Percentiles rank a stretch among this genome's conserved stretches.
These are phyloP conservation scores for Pipistrellus pipistrellus DNA, from an alignment of 2,797 vertebrate genomes.

Conservation along the genomic window DNA sequence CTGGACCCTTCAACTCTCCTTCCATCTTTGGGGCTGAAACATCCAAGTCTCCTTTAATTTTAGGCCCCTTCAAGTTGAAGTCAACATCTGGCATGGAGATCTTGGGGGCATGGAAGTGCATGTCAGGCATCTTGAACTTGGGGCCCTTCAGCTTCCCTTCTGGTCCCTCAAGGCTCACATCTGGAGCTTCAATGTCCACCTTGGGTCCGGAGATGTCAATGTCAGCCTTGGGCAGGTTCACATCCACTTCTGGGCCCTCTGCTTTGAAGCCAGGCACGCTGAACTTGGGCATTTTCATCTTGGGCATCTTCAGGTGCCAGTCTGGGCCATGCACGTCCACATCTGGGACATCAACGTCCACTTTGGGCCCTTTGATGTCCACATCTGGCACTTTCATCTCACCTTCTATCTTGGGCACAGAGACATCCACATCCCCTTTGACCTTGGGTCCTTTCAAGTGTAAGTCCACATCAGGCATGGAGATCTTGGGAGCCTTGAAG, in stretches of 20 bases:
- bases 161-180: conserved; percentile 73
- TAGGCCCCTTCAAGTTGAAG: conserved; percentile 80
- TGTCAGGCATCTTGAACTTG: conserved; percentile 73
- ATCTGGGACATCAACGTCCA: conserved; percentile 63
- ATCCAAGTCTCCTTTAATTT: conserved; percentile 69
- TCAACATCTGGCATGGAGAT: conserved; percentile 62
- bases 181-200: conserved; percentile 72
- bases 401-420: conserved; percentile 72
- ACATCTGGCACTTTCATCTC: conserved; percentile 75
- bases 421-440: conserved; percentile 82
- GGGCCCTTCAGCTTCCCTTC: conserved; percentile 77
- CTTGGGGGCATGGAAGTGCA: conserved; percentile 14
- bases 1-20: conserved; percentile 70
- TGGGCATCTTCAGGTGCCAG: conserved; percentile 72
- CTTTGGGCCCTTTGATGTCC: conserved; percentile 76
- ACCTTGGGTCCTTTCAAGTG: conserved; percentile 82
- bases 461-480: conserved; percentile 85
- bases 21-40: conserved; percentile 68
- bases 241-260: conserved; percentile 78
- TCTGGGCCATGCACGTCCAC: conserved; percentile 20
- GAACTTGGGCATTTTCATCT: conserved; percentile 75
- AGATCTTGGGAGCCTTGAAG: conserved; percentile 76
- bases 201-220: conserved; percentile 63
- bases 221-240: conserved; percentile 76
- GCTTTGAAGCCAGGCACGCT: conserved; percentile 73